Evolutionary conservation across 23 tunicate species (phyloP).

Genomic region (Corella eumyota): DNA sequence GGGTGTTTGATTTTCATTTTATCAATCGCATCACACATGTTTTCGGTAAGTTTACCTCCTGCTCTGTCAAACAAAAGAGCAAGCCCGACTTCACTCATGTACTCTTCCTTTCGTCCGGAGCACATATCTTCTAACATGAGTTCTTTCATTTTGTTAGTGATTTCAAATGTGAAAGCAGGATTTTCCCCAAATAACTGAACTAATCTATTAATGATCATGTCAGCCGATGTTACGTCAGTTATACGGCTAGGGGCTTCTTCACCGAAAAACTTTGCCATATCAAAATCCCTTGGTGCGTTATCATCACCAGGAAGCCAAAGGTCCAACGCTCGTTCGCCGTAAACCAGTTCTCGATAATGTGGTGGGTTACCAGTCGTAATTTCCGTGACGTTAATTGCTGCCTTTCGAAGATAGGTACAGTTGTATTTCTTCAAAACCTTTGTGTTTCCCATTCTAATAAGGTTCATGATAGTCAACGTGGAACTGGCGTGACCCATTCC

Average conservation of each 20-base stretch:
- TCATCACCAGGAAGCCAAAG: conserved; percentile 22
- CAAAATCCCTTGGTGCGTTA: conserved; percentile 8
- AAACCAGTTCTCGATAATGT: conserved; percentile 20
- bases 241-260: conserved; percentile 13
- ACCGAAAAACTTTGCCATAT: conserved; percentile 10
- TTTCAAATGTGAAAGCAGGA: conserved; percentile 2
- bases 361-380: conserved; percentile 22
- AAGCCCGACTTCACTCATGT: conserved; percentile 18
- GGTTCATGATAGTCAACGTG: conserved; percentile 16
- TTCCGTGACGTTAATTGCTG: conserved; percentile 17
- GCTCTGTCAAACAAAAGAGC: conserved; percentile 17
- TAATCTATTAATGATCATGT: conserved; percentile 9
- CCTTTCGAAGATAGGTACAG: conserved; percentile 10
- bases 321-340: conserved; percentile 24
- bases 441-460: conserved; percentile 25
- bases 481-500: conserved; percentile 22
- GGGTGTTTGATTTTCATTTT: conserved; percentile 7
- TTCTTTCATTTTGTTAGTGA: conserved; percentile 14
- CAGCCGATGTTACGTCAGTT: conserved; percentile 8
- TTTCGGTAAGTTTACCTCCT: conserved; percentile 11
- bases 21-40: conserved; percentile 11
- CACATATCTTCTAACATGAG: conserved; percentile 7
- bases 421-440: conserved; percentile 12
- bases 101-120: conserved; percentile 13
- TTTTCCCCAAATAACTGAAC: conserved; percentile 11